These are phyloP conservation scores for Pandemis cinnamomeana DNA, from an alignment of 2,888 invertebrate genomes.

Conservation along the genomic window DNA sequence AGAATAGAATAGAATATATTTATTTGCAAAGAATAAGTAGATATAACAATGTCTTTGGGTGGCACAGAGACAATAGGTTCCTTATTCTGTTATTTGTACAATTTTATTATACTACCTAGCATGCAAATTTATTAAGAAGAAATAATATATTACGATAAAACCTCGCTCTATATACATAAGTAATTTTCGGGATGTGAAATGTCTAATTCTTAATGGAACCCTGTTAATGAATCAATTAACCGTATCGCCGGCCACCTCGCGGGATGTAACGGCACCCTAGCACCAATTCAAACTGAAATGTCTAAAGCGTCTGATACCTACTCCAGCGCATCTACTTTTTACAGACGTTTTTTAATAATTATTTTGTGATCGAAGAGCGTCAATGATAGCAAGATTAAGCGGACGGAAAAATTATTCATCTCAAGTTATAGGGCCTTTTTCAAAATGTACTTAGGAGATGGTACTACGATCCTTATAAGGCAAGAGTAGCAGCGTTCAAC, in stretches of 20 bases:
- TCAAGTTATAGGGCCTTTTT: background rate
- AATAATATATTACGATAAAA: too few species aligned
- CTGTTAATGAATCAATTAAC: conserved; percentile 21
- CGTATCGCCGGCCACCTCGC: conserved; percentile 14
- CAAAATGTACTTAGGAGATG: background rate
- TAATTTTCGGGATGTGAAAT: background rate
- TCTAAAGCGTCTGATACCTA: conserved; percentile 17
- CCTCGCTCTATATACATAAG: too few species aligned
- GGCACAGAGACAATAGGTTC: too few species aligned
- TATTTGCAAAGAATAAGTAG: too few species aligned
- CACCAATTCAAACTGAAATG: conserved; percentile 27
- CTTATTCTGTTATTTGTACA: too few species aligned
- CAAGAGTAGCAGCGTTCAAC: too few species aligned
- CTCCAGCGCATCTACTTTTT: conserved; percentile 17
- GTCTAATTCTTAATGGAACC: background rate
- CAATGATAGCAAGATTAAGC: background rate
- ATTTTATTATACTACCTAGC: too few species aligned
- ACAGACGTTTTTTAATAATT: background rate
- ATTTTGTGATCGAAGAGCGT: conserved; percentile 12
- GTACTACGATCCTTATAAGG: too few species aligned
- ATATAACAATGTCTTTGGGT: too few species aligned
- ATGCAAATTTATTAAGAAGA: too few species aligned
- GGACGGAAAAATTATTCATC: background rate
- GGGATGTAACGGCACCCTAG: conserved; percentile 28
- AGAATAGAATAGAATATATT: too few species aligned